Conservation (phyloP, 2,888 invertebrate genomes). For the Drosophila seclusa region DNA sequence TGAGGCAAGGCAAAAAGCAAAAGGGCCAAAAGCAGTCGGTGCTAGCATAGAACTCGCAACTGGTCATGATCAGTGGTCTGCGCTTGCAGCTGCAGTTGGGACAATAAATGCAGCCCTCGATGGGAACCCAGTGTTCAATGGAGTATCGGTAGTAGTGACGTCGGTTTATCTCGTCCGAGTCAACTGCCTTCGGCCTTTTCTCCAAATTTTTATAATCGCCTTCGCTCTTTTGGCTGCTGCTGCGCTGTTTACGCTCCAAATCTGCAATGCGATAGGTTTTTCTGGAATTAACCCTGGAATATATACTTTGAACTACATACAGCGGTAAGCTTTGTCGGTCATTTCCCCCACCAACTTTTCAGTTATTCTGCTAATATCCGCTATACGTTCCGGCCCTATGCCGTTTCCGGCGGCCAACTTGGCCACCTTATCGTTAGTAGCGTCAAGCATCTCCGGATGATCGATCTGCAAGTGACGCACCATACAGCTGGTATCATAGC, state of each 20-base stretch:
- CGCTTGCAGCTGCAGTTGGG: constrained; percentile 80
- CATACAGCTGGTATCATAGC: constrained; percentile 70
- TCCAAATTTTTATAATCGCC: background rate
- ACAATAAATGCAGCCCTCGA: constrained; percentile 81
- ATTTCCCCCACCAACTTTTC: constrained; percentile 53
- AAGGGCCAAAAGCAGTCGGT: constrained; percentile 83
- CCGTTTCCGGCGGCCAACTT: constrained; percentile 50
- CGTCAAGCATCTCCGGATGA: constrained; percentile 74
- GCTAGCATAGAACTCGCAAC: constrained; percentile 64
- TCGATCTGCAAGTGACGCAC: constrained; percentile 73
- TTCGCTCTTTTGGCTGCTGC: background rate
- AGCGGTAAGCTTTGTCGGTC: constrained; percentile 60
- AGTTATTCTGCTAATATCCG: constrained; percentile 59
- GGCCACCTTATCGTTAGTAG: constrained; percentile 45
- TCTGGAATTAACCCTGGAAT: background rate
- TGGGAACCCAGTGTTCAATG: constrained; percentile 83
- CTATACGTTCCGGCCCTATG: constrained; percentile 48
- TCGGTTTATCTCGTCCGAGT: constrained; percentile 28
- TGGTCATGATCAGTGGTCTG: constrained; percentile 76
- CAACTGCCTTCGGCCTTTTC: constrained; percentile 1
- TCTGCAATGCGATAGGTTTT: constrained; percentile 5
- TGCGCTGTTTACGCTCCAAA: constrained; percentile 6
- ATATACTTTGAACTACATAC: constrained; percentile 36
- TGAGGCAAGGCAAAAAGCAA: constrained; percentile 83
- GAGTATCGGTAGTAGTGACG: constrained; percentile 75